A percentile compares a stretch with the other conserved stretches of the same genome.
Evolutionary conservation across 2,113 vertebrate genomes (phyloP).

Genomic region (Quiscalus mexicanus): DNA sequence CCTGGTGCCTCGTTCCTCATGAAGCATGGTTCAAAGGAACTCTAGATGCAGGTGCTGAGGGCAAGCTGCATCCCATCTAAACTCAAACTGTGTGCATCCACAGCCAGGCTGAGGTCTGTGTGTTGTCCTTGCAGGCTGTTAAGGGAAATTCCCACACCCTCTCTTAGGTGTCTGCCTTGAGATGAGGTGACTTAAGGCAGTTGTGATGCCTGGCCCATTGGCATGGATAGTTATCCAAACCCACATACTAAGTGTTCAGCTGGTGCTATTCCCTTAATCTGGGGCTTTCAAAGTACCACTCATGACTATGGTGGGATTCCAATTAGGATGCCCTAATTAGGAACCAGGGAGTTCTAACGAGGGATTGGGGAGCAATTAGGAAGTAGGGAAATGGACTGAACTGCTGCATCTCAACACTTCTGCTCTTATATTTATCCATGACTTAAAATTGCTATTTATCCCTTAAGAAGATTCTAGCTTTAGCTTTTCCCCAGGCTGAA

Average conservation of each 20-base stretch:
- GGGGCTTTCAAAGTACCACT: neutral
- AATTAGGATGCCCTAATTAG: neutral
- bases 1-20: neutral
- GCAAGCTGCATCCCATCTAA: neutral
- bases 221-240: neutral
- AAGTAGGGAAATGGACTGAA: neutral
- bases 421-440: neutral
- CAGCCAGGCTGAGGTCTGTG: accelerated
- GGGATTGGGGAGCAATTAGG: neutral
- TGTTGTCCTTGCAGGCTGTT: neutral
- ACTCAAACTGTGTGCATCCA: too few relatives aligned
- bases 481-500: slow-evolving; percentile 15
- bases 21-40: neutral
- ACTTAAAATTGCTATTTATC: slow-evolving; percentile 48
- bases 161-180: neutral
- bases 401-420: neutral
- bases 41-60: neutral
- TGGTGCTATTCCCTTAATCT: neutral
- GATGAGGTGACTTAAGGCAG: neutral
- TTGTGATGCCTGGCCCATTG: neutral
- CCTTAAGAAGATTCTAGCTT: slow-evolving; percentile 43
- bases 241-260: neutral
- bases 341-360: slow-evolving; percentile 12
- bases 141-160: neutral
- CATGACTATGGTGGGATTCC: neutral